Evolutionary conservation across 2,113 vertebrate species (phyloP).

Genomic region (Thermophis baileyi): DNA sequence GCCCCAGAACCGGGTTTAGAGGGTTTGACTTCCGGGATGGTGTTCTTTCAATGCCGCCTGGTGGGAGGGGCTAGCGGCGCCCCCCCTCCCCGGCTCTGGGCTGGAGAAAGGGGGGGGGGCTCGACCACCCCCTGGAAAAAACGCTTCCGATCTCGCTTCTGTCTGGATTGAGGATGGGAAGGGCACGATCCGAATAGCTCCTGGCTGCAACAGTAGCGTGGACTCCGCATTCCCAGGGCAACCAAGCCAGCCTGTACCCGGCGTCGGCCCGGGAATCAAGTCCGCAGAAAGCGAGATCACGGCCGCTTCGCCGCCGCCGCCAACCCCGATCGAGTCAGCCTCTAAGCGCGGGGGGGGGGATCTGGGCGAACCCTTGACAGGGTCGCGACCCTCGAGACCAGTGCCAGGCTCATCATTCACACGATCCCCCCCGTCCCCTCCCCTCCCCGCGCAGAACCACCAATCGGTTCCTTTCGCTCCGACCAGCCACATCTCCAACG

Average conservation of each 20-base stretch:
- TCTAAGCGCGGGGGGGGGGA: not conserved
- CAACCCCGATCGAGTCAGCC: no score
- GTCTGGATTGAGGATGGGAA: not conserved
- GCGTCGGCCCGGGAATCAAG: not conserved
- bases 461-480: not conserved
- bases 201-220: not conserved
- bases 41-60: not conserved
- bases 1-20: not conserved
- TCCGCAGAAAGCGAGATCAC: not conserved
- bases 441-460: no score
- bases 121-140: not conserved
- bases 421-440: not conserved
- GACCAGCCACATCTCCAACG: not conserved
- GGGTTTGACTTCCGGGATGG: not conserved
- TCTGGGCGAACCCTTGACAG: not conserved
- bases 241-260: no score
- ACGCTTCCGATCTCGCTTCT: not conserved
- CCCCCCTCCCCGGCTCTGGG: not conserved
- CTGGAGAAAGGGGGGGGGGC: not conserved
- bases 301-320: no score
- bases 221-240: not conserved
- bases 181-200: not conserved
- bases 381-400: not conserved
- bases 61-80: not conserved
- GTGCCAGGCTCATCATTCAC: not conserved